A percentile compares a stretch with the other conserved stretches of the same genome.
Evolutionary conservation across 1,140 invertebrate genomes (phyloP).

Genomic region (Archivesica marissinica): DNA sequence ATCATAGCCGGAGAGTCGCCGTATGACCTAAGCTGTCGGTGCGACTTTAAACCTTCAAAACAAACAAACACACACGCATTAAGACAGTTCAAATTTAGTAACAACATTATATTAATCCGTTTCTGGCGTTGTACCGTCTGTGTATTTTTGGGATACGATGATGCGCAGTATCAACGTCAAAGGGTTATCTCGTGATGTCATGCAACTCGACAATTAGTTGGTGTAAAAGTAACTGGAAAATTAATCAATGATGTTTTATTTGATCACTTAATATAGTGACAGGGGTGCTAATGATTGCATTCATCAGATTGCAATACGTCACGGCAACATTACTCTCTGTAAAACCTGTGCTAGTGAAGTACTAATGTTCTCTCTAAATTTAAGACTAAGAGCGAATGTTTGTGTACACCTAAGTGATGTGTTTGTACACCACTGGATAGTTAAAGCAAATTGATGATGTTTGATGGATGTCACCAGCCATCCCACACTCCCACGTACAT

Average conservation of each 20-base stretch:
- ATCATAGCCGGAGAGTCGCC: too few relatives aligned
- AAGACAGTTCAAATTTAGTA: too few relatives aligned
- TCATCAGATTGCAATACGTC: neutral
- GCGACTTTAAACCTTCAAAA: too few relatives aligned
- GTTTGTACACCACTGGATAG: neutral
- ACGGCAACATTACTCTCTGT: neutral
- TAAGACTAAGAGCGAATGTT: neutral
- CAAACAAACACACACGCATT: too few relatives aligned
- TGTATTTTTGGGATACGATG: too few relatives aligned
- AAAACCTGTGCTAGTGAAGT: neutral
- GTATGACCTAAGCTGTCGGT: too few relatives aligned
- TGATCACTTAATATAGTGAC: slow-evolving; percentile 25
- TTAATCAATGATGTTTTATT: slow-evolving; percentile 22
- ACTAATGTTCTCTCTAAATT: slow-evolving; percentile 11
- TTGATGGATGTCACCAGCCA: slow-evolving; percentile 12
- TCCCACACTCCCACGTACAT: neutral
- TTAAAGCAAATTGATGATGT: slow-evolving; percentile 30
- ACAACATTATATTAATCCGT: too few relatives aligned
- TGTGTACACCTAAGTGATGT: slow-evolving; percentile 13
- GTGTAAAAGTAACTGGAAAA: slow-evolving; percentile 11
- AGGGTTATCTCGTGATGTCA: too few relatives aligned
- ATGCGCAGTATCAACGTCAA: too few relatives aligned
- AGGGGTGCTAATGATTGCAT: slow-evolving; percentile 17
- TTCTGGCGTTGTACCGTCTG: too few relatives aligned
- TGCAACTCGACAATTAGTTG: slow-evolving; percentile 23